Evolutionary conservation across 2,113 vertebrate species (phyloP).

Genomic region (Crotalus helleri): DNA sequence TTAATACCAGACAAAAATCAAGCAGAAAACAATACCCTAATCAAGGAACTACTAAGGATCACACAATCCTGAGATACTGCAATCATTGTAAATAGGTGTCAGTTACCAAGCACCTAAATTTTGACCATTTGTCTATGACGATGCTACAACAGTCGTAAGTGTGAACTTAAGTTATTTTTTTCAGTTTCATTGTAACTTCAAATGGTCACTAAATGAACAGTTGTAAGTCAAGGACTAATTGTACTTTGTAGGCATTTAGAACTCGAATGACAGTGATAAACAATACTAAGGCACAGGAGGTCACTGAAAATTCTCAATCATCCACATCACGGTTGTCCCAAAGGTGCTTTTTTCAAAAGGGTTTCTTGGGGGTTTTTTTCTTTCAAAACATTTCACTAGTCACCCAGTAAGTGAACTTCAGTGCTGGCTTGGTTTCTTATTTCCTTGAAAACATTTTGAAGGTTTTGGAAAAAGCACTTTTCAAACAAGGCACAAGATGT

Average conservation of each 20-base stretch:
- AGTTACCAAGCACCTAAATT: background rate
- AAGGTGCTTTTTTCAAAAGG: background rate
- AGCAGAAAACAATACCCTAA: background rate
- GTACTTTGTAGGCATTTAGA: background rate
- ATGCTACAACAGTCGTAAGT: background rate
- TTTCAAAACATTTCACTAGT: no score
- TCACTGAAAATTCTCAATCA: background rate
- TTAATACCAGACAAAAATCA: background rate
- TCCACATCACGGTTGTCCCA: background rate
- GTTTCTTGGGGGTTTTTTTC: no score
- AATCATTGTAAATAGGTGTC: background rate
- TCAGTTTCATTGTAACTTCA: background rate
- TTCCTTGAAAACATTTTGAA: background rate
- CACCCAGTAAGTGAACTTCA: background rate
- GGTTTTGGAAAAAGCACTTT: background rate
- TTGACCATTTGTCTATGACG: background rate
- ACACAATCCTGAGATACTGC: background rate
- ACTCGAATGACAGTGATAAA: background rate
- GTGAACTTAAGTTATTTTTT: background rate
- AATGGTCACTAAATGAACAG: background rate
- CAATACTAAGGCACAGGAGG: background rate
- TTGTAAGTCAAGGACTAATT: background rate
- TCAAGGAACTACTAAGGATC: background rate
- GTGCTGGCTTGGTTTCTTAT: background rate
- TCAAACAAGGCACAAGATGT: background rate